A percentile compares a stretch with the other conserved stretches of the same genome.
These are phyloP conservation scores for Muricea muricata DNA, from an alignment of 92 coral and sea anemone genomes.

Conservation along the genomic window DNA sequence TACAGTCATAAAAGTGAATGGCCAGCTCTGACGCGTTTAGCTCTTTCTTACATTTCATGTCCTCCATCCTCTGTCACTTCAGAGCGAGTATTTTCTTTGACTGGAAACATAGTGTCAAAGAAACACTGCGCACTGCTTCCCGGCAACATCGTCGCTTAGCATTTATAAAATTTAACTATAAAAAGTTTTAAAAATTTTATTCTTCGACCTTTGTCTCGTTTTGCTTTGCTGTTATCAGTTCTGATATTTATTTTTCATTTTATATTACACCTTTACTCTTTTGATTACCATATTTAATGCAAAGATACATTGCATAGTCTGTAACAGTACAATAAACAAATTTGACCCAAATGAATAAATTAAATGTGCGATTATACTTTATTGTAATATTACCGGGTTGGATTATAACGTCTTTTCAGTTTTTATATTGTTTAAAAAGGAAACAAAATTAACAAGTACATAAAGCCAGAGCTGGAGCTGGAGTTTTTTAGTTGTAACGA, in stretches of 20 bases:
- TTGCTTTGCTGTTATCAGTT: background rate
- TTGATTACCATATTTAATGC: too few species aligned
- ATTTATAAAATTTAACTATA: slow-evolving; percentile 7
- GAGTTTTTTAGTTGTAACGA: background rate
- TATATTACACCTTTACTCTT: background rate
- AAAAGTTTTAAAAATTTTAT: slow-evolving; percentile 6
- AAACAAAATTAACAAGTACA: background rate
- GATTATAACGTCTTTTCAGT: too few species aligned
- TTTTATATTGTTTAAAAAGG: background rate
- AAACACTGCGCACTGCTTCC: slow-evolving; percentile 8
- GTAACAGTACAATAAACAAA: too few species aligned
- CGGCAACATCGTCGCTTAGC: slow-evolving; percentile 28
- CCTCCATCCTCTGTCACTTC: slow-evolving; percentile 21
- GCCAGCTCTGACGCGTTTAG: slow-evolving; percentile 1
- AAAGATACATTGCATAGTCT: too few species aligned
- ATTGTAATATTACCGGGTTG: too few species aligned
- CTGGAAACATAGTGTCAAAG: slow-evolving; percentile 20
- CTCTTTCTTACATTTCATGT: background rate
- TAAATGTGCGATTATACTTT: too few species aligned
- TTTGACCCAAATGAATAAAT: too few species aligned
- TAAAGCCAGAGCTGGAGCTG: background rate
- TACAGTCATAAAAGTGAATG: background rate
- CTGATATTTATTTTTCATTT: background rate
- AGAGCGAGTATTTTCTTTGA: slow-evolving; percentile 3
- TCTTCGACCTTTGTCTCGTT: background rate